Base-by-base conservation (phyloP, 1,140 invertebrate genomes). In the Trinorchestia longiramus region DNA sequence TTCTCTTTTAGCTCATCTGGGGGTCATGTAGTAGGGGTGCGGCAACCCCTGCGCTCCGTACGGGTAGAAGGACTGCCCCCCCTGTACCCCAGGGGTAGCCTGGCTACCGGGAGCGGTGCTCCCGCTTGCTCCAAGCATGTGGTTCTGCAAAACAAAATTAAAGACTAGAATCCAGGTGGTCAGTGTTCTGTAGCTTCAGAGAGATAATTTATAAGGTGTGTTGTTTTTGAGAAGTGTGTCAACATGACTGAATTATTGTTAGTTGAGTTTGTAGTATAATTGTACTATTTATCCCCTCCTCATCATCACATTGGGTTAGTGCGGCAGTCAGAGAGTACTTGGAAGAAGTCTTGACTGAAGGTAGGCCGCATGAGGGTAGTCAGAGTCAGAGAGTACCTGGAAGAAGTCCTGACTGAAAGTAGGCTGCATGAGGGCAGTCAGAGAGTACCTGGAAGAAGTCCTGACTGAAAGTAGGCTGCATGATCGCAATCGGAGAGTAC, bases 11-110 rank as follows among this genome's bases (percentile, higher is more conserved):
- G 4, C 43, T 94, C 88, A 96, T 96, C 95, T 96, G 17, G 95
- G 95, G 0, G 95, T 96, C 95, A 96, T 96, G 42, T 96, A 96
- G 45, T 96, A 96, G n/a, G 95, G 95, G 43, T 96, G 95, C 0
- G 47, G 91, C 87, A 90, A 53, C 11, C 94, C 88, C 23, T 95
- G 87, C 17, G 43, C 62, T 28, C 57, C 95, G 42, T 95, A 95
- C n/a, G 43, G 92, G 87, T 96, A 95, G 57, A 96, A 87, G 43
- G 41, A 42, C 53, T 95, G 53, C 40, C n/a, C 41, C 36, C 77
- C 92, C 47, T 91, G 88, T 0, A 87, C n/a, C 36, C 4, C 87
- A 23, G 87, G 43, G 43, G 53, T 40, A 53, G 36, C 44, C 87
- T 91, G 87, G 41, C 57, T 87, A 0, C 41, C 87, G 47, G 43